These are phyloP conservation scores for Pachypanchax playfairii DNA, from an alignment of 2,113 vertebrate species.

Conservation along the genomic window DNA sequence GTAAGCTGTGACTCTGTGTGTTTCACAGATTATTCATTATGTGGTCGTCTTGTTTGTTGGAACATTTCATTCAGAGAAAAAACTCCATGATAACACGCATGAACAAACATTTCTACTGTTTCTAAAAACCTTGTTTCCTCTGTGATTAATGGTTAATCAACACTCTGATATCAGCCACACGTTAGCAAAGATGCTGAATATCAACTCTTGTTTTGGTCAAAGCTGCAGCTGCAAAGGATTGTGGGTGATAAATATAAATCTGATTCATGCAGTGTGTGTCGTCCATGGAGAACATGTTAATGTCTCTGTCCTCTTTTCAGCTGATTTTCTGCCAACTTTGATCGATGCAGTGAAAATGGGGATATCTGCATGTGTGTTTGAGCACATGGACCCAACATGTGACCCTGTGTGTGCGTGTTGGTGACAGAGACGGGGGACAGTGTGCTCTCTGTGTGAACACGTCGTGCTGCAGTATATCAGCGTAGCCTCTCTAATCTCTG, in stretches of 20 bases:
- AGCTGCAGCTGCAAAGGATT: conserved; percentile 25
- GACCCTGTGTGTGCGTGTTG: conserved; percentile 36
- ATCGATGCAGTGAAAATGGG: conserved; percentile 6
- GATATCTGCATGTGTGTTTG: conserved; percentile 20
- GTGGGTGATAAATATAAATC: conserved; percentile 28
- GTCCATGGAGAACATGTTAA: neutral
- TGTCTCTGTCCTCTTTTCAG: neutral
- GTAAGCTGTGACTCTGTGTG: no score
- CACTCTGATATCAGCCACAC: conserved; percentile 7
- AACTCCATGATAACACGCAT: conserved; percentile 3
- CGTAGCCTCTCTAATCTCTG: conserved; percentile 50
- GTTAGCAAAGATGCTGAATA: no score
- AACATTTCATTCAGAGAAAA: conserved; percentile 46
- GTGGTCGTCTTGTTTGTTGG: neutral
- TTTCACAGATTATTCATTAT: no score
- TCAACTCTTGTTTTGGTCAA: neutral
- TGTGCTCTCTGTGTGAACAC: conserved; percentile 23
- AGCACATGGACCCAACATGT: conserved; percentile 55
- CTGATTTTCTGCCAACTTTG: conserved; percentile 32
- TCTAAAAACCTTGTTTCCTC: neutral
- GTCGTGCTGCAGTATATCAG: conserved; percentile 56
- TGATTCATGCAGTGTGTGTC: conserved; percentile 2
- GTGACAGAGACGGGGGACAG: conserved; percentile 4
- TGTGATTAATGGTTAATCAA: conserved; percentile 4
- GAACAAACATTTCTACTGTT: neutral